A percentile compares a stretch with the other conserved stretches of the same genome.
Evolutionary conservation across 2,797 vertebrate genomes (phyloP).

Genomic region (Poeciliopsis infans): DNA sequence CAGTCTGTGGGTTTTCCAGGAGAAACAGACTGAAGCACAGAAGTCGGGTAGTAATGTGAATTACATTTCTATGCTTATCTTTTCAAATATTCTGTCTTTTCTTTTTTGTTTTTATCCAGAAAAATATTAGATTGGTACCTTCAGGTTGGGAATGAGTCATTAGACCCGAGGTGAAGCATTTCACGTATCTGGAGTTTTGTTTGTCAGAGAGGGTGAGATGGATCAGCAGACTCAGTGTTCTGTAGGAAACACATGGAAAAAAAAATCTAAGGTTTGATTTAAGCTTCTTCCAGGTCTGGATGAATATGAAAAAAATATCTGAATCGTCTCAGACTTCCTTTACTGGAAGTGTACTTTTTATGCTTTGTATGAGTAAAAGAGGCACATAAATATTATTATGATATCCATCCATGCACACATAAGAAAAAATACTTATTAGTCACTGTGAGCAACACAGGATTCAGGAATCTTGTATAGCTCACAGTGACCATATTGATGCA

Average conservation of each 20-base stretch:
- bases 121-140: background rate
- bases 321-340: background rate
- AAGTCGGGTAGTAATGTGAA: slow-evolving; percentile 8
- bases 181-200: background rate
- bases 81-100: background rate
- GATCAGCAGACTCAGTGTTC: background rate
- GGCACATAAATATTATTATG: background rate
- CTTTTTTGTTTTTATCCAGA: background rate
- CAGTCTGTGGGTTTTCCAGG: background rate
- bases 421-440: background rate
- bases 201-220: background rate
- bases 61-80: slow-evolving; percentile 23
- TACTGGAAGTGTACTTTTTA: background rate
- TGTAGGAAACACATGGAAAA: background rate
- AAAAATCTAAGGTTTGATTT: background rate
- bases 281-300: background rate
- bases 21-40: background rate
- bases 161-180: background rate
- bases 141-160: background rate
- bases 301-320: background rate
- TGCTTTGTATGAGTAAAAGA: background rate
- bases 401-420: background rate
- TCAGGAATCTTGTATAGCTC: background rate
- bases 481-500: background rate
- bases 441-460: too few species aligned